Evolutionary conservation across 2,113 vertebrate genomes (phyloP), one percentile per base, ranked within the genome.

Genomic region (Probosciger aterrimus): DNA sequence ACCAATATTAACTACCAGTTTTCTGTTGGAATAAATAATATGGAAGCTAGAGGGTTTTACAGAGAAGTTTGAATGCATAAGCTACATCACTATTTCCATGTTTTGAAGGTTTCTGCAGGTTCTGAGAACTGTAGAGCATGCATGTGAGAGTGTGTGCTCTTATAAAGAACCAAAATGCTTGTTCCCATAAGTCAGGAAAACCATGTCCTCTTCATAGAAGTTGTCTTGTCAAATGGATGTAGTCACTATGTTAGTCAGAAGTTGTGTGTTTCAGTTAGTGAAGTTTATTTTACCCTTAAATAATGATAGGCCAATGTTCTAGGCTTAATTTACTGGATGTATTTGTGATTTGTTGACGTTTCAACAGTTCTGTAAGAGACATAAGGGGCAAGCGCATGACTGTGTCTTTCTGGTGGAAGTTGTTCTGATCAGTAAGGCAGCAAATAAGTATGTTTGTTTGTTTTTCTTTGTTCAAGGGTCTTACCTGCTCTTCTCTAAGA

Each of bases 121-220:
- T 82, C 24, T 63, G n/a, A 81, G 39, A 83, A 33, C 55, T 60
- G 13, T 6, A 60, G 9, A 13, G 43, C 15, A 5, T 52, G 10
- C 19, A 59, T 15, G 22, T 24, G 57, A 35, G 33, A 24, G 57
- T 15, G 14, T 15, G 14, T 59, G 57, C 14, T 59, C 57, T 59
- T n/a, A 24, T 35, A 59, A 35, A 16, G 33, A 55, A 47, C 19
- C 7, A 57, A 43, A 84, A 41, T n/a, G 4, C 2, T 22, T 5
- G 11, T 0, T 3, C 11, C 20, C 5, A 3, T 31, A 55, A 62
- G 8, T 47, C 16, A 47, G n/a, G n/a, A 18, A 53, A 81, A 33
- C 15, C 1, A 6, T 55, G 6, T 4, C 3, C 15, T n/a, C 11
- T 69, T 39, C 60, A 43, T 33, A 7, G 9, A 3, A 1, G 3